Evolutionary conservation across 2,113 vertebrate genomes (phyloP), one percentile per base, ranked within the genome.

Genomic region (Alexandromys fortis): DNA sequence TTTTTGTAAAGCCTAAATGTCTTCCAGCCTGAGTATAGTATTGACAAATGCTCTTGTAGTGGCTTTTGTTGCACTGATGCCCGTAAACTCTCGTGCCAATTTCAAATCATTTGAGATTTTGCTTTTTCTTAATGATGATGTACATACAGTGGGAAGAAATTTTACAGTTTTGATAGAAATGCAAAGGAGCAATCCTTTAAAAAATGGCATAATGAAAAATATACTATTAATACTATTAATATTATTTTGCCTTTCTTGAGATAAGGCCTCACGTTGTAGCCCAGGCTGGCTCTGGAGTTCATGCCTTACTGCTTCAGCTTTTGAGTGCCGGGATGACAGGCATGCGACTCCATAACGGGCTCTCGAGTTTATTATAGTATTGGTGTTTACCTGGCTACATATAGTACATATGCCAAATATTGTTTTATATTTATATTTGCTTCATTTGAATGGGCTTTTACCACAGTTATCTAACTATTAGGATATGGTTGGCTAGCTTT

Each of bases 61-160:
- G 49, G 22, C 76, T 72, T 65, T 94, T 65, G n/a, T 72, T 75
- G 68, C 33, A 52, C 42, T 47, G 42, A 10, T 58, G 78, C 78
- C 49, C 52, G 0, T 58, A 55, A 94, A 22, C 35, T 30, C 52
- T 81, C 55, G n/a, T 8, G 7, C 28, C 49, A 76, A 55, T 95
- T 92, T 78, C 67, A 76, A 21, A 52, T 89, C 78, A 91, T n/a
- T 77, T 96, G 91, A 89, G 38, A 6, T 5, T 94, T 97, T 82
- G 21, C 3, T 35, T 89, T 89, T 92, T 95, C 49, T 93, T 35
- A 78, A 68, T 87, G 82, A 86, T 35, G 24, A 22, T n/a, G 0
- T 88, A 30, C 26, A 11, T 73, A 65, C 30, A 88, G 10, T 83
- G 52, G n/a, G 73, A 91, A 35, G n/a, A 78, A 63, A 65, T 35